Evolutionary conservation across 2,797 vertebrate genomes (phyloP), one percentile per base, ranked within the genome.

Genomic region (Clarias fuscus): DNA sequence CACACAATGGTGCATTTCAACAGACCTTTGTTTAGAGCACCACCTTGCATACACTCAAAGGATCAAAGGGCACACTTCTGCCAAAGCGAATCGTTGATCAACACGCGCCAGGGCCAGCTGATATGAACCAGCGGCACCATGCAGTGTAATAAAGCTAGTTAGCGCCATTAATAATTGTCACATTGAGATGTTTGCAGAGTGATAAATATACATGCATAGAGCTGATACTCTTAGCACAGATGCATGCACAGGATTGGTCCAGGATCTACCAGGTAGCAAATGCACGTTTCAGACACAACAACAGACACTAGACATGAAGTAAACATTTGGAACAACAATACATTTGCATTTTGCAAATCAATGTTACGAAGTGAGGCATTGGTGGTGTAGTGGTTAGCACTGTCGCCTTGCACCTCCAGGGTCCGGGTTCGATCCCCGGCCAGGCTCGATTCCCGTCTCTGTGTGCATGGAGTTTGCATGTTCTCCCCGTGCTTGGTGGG

Each of bases 41-140:
- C 30, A 58, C 62, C 53, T 86, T 48, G 43, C 79, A 83, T 53
- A 84, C 82, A 70, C 37, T 67, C 48, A 78, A 68, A 53, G 73
- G 86, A 86, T 83, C 80, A 83, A 83, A 83, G 72, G 72, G 40
- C 64, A 75, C 22, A 75, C 72, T 83, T 77, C 48, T 86, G 37
- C 48, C 56, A 56, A 86, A 77, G 71, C 1, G 27, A 83, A 68
- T 78, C 85, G 83, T 76, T 86, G 64, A 86, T 83, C 81, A 83
- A 61, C 30, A 77, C 22, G 53, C 56, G 64, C 64, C 85, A 77
- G 72, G 48, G 37, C 33, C 37, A 58, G 53, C 71, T 27, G 67
- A 15, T 40, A n/a, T 22, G 48, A 64, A 80, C 40, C 37, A 67
- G 70, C 33, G 67, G 65, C 64, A 85, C 64, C 40, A 58, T 43